Conservation (phyloP, 2,113 vertebrate species). For the Chunga burmeisteri region DNA sequence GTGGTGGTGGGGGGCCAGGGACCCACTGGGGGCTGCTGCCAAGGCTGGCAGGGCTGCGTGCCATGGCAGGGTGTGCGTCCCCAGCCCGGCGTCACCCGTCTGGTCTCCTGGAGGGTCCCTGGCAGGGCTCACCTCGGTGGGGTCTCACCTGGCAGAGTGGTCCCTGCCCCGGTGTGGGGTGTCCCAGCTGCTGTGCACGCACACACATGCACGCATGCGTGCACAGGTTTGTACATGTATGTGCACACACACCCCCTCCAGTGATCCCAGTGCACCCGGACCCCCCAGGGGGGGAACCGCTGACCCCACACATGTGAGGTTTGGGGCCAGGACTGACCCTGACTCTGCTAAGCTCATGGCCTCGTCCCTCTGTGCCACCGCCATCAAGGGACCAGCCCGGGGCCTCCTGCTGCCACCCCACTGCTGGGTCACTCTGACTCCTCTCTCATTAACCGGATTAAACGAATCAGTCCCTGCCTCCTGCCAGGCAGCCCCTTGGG, state of each 20-base stretch:
- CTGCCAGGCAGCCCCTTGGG: neutral
- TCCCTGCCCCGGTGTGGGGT: neutral
- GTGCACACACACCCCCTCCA: too few species aligned
- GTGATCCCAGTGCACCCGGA: neutral
- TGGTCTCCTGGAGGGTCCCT: neutral
- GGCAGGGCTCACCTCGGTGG: fast-evolving
- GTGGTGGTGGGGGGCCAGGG: too few species aligned
- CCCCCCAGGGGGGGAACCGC: fast-evolving
- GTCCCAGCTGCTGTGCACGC: neutral
- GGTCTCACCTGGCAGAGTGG: neutral
- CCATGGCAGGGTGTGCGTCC: fast-evolving
- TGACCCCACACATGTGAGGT: neutral
- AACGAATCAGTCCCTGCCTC: neutral
- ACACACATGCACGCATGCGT: fast-evolving
- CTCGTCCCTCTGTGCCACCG: neutral
- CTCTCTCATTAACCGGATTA: neutral
- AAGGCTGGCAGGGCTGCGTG: neutral
- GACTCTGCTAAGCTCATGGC: neutral
- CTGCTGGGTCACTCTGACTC: neutral
- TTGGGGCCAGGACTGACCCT: neutral
- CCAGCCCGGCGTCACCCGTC: neutral
- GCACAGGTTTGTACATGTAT: fast-evolving
- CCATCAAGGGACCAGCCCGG: fast-evolving
- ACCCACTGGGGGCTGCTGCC: neutral
- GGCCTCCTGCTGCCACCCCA: neutral